Base-by-base conservation (phyloP, 2,888 invertebrate species). In the Coelopa pilipes region DNA sequence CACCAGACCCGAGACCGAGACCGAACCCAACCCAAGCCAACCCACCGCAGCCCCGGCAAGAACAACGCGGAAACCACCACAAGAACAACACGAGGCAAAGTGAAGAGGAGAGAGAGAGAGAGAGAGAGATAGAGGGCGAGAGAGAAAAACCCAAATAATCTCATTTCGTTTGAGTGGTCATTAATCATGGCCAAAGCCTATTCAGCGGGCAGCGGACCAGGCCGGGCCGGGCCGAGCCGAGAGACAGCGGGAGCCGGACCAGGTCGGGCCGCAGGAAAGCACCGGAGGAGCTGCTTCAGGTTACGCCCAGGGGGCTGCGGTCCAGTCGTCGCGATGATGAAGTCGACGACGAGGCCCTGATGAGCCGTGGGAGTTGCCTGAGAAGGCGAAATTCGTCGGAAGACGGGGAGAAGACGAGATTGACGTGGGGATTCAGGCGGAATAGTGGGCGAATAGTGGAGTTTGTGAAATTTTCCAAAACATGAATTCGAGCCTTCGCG, bases 151-250 rank as follows among this genome's bases (percentile, higher is more conserved):
- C 57, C 34, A 67, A 67, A 49, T 76, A 74, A 72, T 76, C 74
- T 70, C 72, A 73, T 76, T 76, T 74, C 72, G 53, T 75, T 76
- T 75, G 75, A 75, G 75, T 75, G 74, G 69, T 66, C 76, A 75
- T 76, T 75, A 76, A 75, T 76, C 76, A 75, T 76, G 70, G 55
- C 72, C 62, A 69, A 74, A 74, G 75, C 74, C 72, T 74, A 72
- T 72, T 74, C 72, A 76, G 74, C 62, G 70, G 17, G 15, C 21
- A 53, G 19, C n/a, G 3, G 12, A 19, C 60, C 15, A 60, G 24
- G 55, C 17, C 55, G 19, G 55, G 57, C 24, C n/a, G 34, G 34
- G 34, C 34, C n/a, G 34, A 34, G 62, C 12, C 62, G 34, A 62
- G 62, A 50, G 50, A 21, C 50, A 49, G 19, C 24, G 57, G 57